Evolutionary conservation across 2,888 invertebrate genomes (phyloP).

Genomic region (Aleiodes leptofemur): DNA sequence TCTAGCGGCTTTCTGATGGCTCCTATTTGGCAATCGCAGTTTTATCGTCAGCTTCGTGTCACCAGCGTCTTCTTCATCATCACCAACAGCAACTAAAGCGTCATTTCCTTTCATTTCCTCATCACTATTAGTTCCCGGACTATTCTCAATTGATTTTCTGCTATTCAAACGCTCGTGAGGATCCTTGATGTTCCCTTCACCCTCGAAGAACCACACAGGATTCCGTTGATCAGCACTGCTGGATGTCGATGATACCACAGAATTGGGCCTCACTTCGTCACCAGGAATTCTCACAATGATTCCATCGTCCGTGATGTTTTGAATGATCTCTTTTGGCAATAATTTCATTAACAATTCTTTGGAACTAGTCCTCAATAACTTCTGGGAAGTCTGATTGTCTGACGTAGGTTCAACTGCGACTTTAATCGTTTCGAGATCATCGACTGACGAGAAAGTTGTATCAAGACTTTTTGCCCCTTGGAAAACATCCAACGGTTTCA

Average conservation of each 20-base stretch:
- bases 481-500: neutral
- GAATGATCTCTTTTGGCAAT: constrained; percentile 48
- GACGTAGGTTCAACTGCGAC: constrained; percentile 18
- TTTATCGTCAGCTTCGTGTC: constrained; percentile 30
- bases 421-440: constrained; percentile 8
- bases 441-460: neutral
- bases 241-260: neutral
- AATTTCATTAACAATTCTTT: constrained; percentile 51
- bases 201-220: neutral
- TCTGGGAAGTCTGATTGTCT: neutral
- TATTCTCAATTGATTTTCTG: constrained; percentile 1
- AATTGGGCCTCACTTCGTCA: neutral
- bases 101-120: constrained; percentile 34
- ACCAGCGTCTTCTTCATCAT: constrained; percentile 43
- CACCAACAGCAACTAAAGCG: constrained; percentile 46
- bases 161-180: neutral
- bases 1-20: constrained; percentile 22
- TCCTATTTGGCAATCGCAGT: constrained; percentile 29
- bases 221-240: constrained; percentile 21
- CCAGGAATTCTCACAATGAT: constrained; percentile 47
- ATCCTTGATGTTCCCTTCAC: constrained; percentile 13
- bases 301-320: constrained; percentile 50
- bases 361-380: constrained; percentile 37
- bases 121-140: neutral
- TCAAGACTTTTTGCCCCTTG: neutral